Base-by-base conservation (phyloP, 2,113 vertebrate genomes). In the Vulpes lagopus region DNA sequence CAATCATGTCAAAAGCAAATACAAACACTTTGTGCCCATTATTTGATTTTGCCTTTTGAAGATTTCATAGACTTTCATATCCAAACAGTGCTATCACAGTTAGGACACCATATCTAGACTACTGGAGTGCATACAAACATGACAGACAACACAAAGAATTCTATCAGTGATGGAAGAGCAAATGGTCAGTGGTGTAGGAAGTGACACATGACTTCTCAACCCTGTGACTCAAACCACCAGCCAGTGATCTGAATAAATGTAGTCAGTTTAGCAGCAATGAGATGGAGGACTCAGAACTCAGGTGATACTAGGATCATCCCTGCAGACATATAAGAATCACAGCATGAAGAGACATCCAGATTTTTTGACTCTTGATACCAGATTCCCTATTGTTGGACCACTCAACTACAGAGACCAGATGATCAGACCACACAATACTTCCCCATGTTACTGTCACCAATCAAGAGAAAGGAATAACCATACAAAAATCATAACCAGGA, bases 41-140 rank as follows among this genome's bases (percentile, higher is more conserved):
- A 73, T 51, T 97, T 83, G 86, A 81, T 82, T 90, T 64, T 71
- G 20, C 8, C 76, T 88, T 96, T 83, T 74, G 64, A 64, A 88
- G 80, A 88, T 25, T 62, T 84, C 32, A 91, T 20, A 62, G 38
- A 83, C 9, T 87, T 84, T 73, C 65, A 49, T 53, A 76, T 6
- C n/a, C 3, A 67, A 59, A 91, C 11, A 78, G 25, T 82, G 35
- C 5, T 43, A 69, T 88, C 57, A 67, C 4, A 57, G 71, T 51
- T 89, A 20, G 20, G 35, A 74, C 15, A 22, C 25, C 30, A 25
- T 14, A 51, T 76, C 27, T 78, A 87, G 11, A 19, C 30, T 74
- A 64, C 14, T 11, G 76, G 62, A 55, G n/a, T 74, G 49, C 43
- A 73, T 25, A 71, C 4, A n/a, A 71, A 85, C 11, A 57, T 69